Evolutionary conservation across 2,797 vertebrate species (phyloP).

Genomic region (Chaenodraco wilsoni): DNA sequence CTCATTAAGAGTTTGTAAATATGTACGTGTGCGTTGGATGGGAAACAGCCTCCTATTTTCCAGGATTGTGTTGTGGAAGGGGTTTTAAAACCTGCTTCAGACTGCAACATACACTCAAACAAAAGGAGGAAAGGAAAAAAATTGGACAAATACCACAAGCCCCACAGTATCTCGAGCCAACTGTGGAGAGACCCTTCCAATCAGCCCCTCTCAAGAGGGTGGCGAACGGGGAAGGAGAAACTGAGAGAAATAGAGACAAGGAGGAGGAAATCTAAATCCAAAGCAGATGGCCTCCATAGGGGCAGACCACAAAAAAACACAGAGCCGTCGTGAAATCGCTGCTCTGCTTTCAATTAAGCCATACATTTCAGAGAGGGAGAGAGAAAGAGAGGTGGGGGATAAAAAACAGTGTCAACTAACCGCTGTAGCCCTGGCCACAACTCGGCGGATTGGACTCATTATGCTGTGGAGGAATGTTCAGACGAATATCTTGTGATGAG

Average conservation of each 20-base stretch:
- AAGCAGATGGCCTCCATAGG: conserved; percentile 88
- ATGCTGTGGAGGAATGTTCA: conserved; percentile 69
- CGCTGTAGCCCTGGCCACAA: conserved; percentile 49
- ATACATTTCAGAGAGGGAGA: conserved; percentile 70
- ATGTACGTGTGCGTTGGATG: conserved; percentile 22
- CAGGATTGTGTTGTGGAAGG: conserved; percentile 13
- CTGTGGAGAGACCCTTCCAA: conserved; percentile 78
- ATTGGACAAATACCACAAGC: conserved; percentile 81
- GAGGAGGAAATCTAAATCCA: conserved; percentile 83
- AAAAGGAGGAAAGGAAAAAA: conserved; percentile 52
- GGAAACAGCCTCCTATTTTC: conserved; percentile 46
- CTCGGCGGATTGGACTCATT: conserved; percentile 62
- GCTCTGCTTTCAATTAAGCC: conserved; percentile 89
- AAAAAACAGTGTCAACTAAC: conserved; percentile 61
- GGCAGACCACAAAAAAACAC: conserved; percentile 82
- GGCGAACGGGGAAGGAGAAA: conserved; percentile 56
- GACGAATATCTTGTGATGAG: conserved; percentile 16
- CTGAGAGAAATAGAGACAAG: conserved; percentile 62
- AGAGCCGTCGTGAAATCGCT: conserved; percentile 72
- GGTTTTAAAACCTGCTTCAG: conserved; percentile 46
- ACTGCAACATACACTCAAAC: conserved; percentile 24
- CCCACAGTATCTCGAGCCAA: conserved; percentile 79
- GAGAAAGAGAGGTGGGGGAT: conserved; percentile 36
- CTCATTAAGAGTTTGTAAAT: conserved; percentile 21
- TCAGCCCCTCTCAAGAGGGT: conserved; percentile 77